Evolutionary conservation across 2,113 vertebrate genomes (phyloP), one percentile per base, ranked within the genome.

Genomic region (Muscicapa adusta): DNA sequence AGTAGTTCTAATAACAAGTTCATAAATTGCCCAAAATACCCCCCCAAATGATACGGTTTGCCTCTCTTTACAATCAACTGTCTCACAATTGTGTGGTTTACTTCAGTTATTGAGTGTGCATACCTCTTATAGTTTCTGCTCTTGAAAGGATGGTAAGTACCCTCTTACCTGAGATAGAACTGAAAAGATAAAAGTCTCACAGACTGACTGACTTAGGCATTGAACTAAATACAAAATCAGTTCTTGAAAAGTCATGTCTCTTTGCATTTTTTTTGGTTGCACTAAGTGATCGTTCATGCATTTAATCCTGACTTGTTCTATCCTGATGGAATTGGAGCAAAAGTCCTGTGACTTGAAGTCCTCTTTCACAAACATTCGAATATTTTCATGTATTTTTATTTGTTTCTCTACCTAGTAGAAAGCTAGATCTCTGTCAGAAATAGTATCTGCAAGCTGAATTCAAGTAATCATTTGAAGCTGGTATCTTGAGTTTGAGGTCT

Each of bases 1-100:
- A 97, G 97, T 95, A 92, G 33, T 51, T 88, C 18, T 96, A 79
- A 20, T 45, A 91, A 29, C 33, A 48, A 3, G 9, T 56, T 83
- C 72, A 23, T 74, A 40, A 74, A 63, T 50, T 63, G 34, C 50
- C 25, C 2, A 1, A 5, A 22, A 43, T 40, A 18, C 3, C 1
- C 1, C 0, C 22, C 26, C 12, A 18, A 50, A 26, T 33, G 50
- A 1, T n/a, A 18, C 4, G 36, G 10, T 56, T 36, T 63, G 68
- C 24, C 9, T 9, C 40, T 18, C 18, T 58, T 24, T 82, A 8
- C 29, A 16, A 15, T 75, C 20, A 78, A 9, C 8, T 18, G 31
- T 72, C 20, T 60, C 14, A 34, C 3, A 18, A 4, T 77, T 61
- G 8, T 24, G 26, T 9, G 7, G 18, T 75, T 75, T 58, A 16